Base-by-base conservation (phyloP, 2,113 vertebrate species). In the Osmerus mordax region DNA sequence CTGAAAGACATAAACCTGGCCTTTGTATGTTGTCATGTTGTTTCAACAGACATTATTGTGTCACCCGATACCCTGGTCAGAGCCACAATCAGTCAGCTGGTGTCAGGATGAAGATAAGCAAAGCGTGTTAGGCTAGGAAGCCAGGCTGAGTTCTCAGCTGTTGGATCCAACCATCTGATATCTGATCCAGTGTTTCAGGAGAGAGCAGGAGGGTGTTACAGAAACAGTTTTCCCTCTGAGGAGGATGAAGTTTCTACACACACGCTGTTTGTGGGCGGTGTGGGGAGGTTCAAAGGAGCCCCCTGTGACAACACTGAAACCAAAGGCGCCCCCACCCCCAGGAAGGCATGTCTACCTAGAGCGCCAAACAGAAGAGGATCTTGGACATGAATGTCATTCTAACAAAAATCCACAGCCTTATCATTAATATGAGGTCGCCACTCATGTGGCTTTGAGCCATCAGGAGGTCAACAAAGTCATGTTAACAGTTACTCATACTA, bases 261-360 rank as follows among this genome's bases (percentile, higher is more conserved):
- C 61, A 56, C 23, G 23, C 25, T n/a, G 29, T 29, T 15, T 56
- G 63, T 55, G n/a, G 36, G 36, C 36, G 7, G 36, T 41, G 36
- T 32, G 47, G 68, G 76, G 67, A 62, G 76, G 70, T 80, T 79
- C 73, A 41, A 41, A 75, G 65, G 19, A 29, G 70, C 69, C 60
- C 67, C 80, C 78, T 72, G 69, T 77, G 67, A 73, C 80, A 73
- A 81, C 84, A 77, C 56, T 80, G 70, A 82, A 74, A 69, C 71
- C 53, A 65, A 69, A 71, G 36, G 41, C 56, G 52, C 25, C 52
- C 23, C 53, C 53, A 60, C 63, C 16, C 19, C 55, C 8, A 60
- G 58, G 67, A 62, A 81, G 16, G 51, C 32, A 8, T 16, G 51
- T 64, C 25, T 64, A 25, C 15, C 28, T 64, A 64, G 61, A 36